Conservation (phyloP, 2,113 vertebrate species). For the Cyanistes caeruleus region DNA sequence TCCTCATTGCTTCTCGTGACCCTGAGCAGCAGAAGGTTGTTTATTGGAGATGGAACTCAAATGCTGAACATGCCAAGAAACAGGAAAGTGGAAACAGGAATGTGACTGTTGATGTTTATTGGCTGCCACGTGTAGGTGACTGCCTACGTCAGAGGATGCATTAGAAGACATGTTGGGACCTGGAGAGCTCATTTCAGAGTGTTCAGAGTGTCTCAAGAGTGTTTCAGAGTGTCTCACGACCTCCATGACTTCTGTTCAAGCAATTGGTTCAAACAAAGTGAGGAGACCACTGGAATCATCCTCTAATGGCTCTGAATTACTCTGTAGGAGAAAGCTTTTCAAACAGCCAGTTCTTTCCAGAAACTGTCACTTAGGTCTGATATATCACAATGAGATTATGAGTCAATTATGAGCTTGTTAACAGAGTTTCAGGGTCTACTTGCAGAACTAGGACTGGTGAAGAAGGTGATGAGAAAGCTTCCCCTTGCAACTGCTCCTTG, state of each 20-base stretch:
- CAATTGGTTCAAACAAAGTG: background rate
- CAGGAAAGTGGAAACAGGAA: background rate
- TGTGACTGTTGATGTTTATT: background rate
- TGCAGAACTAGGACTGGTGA: background rate
- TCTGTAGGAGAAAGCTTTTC: background rate
- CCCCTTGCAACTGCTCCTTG: background rate
- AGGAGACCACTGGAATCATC: background rate
- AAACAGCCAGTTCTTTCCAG: background rate
- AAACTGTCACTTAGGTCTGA: background rate
- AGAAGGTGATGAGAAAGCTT: background rate
- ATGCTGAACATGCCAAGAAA: background rate
- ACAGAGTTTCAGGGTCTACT: background rate
- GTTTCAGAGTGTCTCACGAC: background rate
- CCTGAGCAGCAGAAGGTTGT: background rate
- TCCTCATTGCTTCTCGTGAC: accelerated
- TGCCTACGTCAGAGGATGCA: background rate
- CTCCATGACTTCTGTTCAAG: background rate
- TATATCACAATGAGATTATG: background rate
- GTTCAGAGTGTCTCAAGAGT: background rate
- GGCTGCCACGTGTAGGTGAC: background rate
- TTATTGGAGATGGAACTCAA: background rate
- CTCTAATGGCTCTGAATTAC: background rate
- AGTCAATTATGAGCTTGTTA: background rate
- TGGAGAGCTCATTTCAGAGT: background rate
- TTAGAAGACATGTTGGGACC: accelerated